Evolutionary conservation across 2,888 invertebrate species (phyloP).

Genomic region (Drosophila demipolita): DNA sequence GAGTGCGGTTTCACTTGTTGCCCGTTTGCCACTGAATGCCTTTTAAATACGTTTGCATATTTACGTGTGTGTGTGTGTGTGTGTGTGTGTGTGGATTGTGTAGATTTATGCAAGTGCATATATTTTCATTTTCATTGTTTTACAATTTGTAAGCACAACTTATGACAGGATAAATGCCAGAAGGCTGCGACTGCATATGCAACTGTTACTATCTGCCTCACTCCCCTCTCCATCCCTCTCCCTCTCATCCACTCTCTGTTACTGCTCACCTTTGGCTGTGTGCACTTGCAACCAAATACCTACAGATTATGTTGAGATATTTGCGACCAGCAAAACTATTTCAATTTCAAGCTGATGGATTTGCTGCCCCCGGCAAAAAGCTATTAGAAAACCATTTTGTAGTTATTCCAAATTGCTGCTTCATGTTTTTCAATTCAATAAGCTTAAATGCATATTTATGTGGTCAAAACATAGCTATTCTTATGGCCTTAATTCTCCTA

Average conservation of each 20-base stretch:
- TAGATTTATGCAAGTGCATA: slow-evolving; percentile 66
- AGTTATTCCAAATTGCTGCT: slow-evolving; percentile 20
- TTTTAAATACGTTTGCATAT: slow-evolving; percentile 45
- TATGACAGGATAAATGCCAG: slow-evolving; percentile 75
- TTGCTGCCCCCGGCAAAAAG: slow-evolving; percentile 57
- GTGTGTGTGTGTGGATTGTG: slow-evolving; percentile 42
- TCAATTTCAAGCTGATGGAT: slow-evolving; percentile 70
- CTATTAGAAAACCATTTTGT: slow-evolving; percentile 76
- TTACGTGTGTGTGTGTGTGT: not conserved
- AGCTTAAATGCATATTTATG: slow-evolving; percentile 28
- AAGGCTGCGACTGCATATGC: slow-evolving; percentile 38
- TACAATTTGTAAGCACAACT: slow-evolving; percentile 80
- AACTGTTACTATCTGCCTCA: slow-evolving; percentile 16
- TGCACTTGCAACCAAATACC: slow-evolving; percentile 4
- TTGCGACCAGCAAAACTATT: slow-evolving; percentile 53
- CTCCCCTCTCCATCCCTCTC: not conserved
- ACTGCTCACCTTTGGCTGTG: not conserved
- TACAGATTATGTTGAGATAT: slow-evolving; percentile 37
- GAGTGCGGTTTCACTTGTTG: slow-evolving; percentile 78
- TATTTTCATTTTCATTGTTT: slow-evolving; percentile 80
- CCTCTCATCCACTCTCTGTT: not conserved
- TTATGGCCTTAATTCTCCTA: slow-evolving; percentile 5
- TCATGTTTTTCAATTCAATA: slow-evolving; percentile 37
- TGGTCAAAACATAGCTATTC: slow-evolving; percentile 5
- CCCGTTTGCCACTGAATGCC: slow-evolving; percentile 61